Conservation (phyloP, 2,113 vertebrate species). For the Misgurnus anguillicaudatus region DNA sequence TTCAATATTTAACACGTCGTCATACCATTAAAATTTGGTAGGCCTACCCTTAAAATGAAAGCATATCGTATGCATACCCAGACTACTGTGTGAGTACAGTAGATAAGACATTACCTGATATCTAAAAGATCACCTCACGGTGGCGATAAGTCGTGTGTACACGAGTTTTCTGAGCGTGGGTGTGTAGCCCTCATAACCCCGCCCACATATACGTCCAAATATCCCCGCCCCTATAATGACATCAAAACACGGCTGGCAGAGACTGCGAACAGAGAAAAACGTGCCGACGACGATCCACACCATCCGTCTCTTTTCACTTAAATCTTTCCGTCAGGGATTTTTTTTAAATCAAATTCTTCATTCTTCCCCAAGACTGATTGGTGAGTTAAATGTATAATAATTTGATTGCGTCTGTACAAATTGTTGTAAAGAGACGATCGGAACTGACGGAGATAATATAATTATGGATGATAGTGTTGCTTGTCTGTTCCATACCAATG, state of each 20-base stretch:
- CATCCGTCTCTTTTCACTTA: conserved; percentile 5
- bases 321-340: conserved; percentile 20
- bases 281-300: conserved; percentile 21
- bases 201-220: conserved; percentile 57
- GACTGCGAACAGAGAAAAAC: conserved; percentile 49
- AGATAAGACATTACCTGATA: not conserved
- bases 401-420: not conserved
- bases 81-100: not conserved
- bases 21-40: not conserved
- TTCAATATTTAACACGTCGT: not conserved
- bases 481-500: too few species aligned
- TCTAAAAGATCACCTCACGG: conserved; percentile 28
- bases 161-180: conserved; percentile 57
- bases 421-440: not conserved
- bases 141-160: conserved; percentile 37
- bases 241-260: conserved; percentile 62
- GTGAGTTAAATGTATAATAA: conserved; percentile 1
- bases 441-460: not conserved
- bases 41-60: conserved; percentile 4
- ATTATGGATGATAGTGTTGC: not conserved
- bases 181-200: conserved; percentile 62
- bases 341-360: not conserved
- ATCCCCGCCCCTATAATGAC: conserved; percentile 69
- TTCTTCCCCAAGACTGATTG: not conserved
- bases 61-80: not conserved